Base-by-base conservation (phyloP, 2,888 invertebrate species). In the Myopa testacea region DNA sequence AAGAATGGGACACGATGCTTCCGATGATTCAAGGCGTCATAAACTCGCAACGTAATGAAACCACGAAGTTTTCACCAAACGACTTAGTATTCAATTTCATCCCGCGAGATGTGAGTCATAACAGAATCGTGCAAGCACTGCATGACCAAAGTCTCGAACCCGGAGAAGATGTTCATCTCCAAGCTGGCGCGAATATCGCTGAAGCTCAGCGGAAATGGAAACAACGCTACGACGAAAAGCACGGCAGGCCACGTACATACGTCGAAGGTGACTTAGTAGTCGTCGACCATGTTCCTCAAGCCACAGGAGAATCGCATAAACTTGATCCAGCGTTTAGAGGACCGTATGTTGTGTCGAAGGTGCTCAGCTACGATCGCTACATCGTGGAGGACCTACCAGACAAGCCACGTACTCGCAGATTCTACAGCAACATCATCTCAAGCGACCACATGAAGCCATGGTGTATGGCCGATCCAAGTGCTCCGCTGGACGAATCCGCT, bases 321-420 rank as follows among this genome's bases (percentile, higher is more conserved):
- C 67, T 81, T 2, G 76, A 78, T 62, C 78, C 81, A 45, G 63
- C 40, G 8, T 78, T 68, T 52, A 78, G 79, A 37, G 79, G 79
- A 0, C 78, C 80, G 6, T 78, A 80, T n/a, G 52, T 75, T 16
- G 55, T 79, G 3, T 65, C 73, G n/a, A 81, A 77, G 40, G 79
- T 78, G 10, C 34, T 80, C 16, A 40, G 60, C 12, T 62, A 70
- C 16, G 79, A 80, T 40, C 34, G 78, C 12, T 78, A 80, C 34
- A 52, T 80, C 2, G 76, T 78, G 2, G 80, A 80, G 26, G 77
- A 78, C 67, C 63, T 78, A 1, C 65, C 65, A 3, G 78, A 80
- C 38, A 72, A 45, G 12, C 60, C 37, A 8, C 38, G 19, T 38
- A 72, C 72, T 8, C 72, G 68, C 1, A 67, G 75, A 12, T 76